These are phyloP conservation scores for Athene cunicularia DNA, from an alignment of 2,113 vertebrate genomes.

Conservation along the genomic window DNA sequence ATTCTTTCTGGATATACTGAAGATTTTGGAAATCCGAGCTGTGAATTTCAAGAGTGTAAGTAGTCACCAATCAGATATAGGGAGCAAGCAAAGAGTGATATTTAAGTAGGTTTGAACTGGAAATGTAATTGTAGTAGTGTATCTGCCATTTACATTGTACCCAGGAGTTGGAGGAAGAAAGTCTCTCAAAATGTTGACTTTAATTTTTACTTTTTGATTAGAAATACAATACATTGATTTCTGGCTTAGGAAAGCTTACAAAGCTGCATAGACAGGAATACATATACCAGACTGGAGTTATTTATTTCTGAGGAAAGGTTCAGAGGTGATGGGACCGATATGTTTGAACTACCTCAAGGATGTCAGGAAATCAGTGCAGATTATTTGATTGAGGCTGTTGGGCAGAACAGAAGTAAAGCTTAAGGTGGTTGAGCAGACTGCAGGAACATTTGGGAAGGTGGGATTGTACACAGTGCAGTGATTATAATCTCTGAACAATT, in stretches of 20 bases:
- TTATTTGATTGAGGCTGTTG: background rate
- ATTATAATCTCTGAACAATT: background rate
- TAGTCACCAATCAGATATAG: background rate
- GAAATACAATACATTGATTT: background rate
- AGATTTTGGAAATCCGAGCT: background rate
- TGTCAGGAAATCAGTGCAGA: background rate
- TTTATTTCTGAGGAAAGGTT: background rate
- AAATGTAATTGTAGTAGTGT: background rate
- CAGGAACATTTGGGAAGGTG: background rate
- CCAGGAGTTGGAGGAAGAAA: background rate
- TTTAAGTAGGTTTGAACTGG: background rate
- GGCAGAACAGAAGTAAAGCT: background rate
- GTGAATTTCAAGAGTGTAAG: background rate
- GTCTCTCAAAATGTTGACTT: background rate
- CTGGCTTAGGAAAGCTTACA: background rate
- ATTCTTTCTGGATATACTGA: background rate
- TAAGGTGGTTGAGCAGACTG: background rate
- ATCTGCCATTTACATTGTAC: background rate
- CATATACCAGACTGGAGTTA: background rate
- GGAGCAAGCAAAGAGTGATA: background rate
- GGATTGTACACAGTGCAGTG: background rate
- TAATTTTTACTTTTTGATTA: background rate
- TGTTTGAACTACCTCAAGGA: background rate
- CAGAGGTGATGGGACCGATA: background rate
- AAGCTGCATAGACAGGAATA: background rate